Conservation (phyloP, 2,797 vertebrate species). For the Gouania willdenowi region DNA sequence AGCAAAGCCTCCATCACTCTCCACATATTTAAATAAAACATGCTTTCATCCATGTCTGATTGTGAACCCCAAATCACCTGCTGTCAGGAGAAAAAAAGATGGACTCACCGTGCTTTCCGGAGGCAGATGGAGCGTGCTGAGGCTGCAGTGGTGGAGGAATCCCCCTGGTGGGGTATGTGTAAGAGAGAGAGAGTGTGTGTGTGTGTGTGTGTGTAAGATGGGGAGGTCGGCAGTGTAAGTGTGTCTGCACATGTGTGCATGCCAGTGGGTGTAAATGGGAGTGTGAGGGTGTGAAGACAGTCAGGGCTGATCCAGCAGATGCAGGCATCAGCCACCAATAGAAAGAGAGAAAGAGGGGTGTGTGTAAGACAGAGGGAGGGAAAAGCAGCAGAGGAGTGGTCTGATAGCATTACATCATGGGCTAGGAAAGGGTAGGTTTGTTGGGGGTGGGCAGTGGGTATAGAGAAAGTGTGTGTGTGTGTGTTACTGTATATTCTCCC, state of each 20-base stretch:
- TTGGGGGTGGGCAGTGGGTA: constrained; percentile 57
- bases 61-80: constrained; percentile 27
- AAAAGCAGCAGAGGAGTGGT: constrained; percentile 63
- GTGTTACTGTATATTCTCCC: constrained; percentile 37
- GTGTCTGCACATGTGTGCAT: too few species aligned
- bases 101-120: constrained; percentile 54
- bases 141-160: constrained; percentile 63
- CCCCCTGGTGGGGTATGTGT: constrained; percentile 67
- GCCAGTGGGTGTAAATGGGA: too few species aligned
- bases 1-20: constrained; percentile 36
- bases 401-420: constrained; percentile 76
- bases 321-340: constrained; percentile 68
- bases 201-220: constrained; percentile 16
- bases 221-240: too few species aligned
- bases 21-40: constrained; percentile 16
- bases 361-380: constrained; percentile 48
- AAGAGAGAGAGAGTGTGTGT: constrained; percentile 37
- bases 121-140: constrained; percentile 52
- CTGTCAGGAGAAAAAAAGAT: constrained; percentile 52
- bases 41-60: constrained; percentile 51
- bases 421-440: constrained; percentile 60
- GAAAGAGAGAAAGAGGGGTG: constrained; percentile 50
- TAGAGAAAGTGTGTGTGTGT: constrained; percentile 54
- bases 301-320: constrained; percentile 71
- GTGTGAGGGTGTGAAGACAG: constrained; percentile 29